Percentiles rank a stretch among this genome's conserved stretches.
phyloP scores from a whole-genome alignment of 1,140 invertebrate genomes.

The Tetramorium alpestre region DNA sequence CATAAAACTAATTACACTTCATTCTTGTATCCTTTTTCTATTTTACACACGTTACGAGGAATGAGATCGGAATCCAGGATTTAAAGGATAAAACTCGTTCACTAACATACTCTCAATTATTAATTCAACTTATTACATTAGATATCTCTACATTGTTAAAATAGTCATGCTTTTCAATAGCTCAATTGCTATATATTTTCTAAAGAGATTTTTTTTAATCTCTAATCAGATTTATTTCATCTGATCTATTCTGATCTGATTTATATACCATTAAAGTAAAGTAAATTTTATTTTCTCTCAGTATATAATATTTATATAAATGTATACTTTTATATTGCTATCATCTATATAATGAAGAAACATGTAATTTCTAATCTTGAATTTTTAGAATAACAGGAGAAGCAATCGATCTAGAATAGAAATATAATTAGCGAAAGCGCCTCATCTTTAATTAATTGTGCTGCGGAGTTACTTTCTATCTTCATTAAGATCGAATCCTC shows the following conservation, averaged over 20 bases:
- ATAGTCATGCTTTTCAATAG: background rate
- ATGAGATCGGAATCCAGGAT: conserved; percentile 25
- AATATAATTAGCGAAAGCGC: conserved; percentile 39
- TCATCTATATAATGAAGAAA: background rate
- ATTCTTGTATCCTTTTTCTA: background rate
- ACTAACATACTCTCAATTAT: conserved; percentile 1
- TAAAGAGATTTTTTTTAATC: background rate
- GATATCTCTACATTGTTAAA: background rate
- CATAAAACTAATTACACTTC: conserved; percentile 41
- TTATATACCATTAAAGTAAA: background rate
- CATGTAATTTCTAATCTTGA: background rate
- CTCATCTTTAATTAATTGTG: conserved; percentile 38
- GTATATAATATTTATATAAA: background rate
- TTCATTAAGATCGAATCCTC: conserved; percentile 32
- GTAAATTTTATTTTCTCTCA: background rate
- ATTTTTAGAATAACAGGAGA: background rate
- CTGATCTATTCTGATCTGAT: background rate
- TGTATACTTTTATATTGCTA: background rate
- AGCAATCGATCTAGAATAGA: background rate
- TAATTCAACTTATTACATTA: background rate
- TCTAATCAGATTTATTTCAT: background rate
- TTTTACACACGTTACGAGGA: conserved; percentile 12
- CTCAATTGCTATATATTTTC: background rate
- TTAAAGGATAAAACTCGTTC: conserved; percentile 21
- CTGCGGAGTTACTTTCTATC: conserved; percentile 52